Base-by-base conservation (phyloP, 2,113 vertebrate genomes). In the Lucifuga dentata region DNA sequence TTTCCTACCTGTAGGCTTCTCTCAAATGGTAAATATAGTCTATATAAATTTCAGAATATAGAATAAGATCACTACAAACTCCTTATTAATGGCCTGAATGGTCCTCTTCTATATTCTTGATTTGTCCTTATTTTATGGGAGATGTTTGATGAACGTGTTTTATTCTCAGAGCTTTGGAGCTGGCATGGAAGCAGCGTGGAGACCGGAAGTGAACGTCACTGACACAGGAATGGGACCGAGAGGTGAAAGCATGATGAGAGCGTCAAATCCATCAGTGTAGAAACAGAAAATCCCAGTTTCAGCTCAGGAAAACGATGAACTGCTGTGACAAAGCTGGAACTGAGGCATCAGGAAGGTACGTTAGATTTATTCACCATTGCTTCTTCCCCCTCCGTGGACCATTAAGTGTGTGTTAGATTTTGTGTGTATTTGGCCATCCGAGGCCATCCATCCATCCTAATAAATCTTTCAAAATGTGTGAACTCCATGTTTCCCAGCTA, bases 121-220 rank as follows among this genome's bases (percentile, higher is more conserved):
- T 29, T 29, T 29, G 7, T 6, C 7, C 7, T 29, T 29, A 5
- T 29, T 29, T 29, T 11, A 21, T 20, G n/a, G 5, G 29, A 6
- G 19, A 21, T 6, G 19, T 53, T 9, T 73, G 50, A 48, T 29
- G 26, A 29, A 29, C 26, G 26, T 29, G 3, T 5, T n/a, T 29
- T 29, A 5, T 29, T 3, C 26, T 29, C 26, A 7, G 26, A 29
- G 26, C 26, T 29, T 7, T 29, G 26, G 39, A 12, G 63, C 38
- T 23, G 59, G 38, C 72, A 75, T 44, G 50, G 26, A 29, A 29
- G 26, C 26, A 7, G 26, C 26, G 3, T 29, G 55, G 65, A 83
- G 66, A 90, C 92, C 77, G 92, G 92, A 93, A 93, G 92, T 91
- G 65, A 79, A 88, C 86, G 86, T 91, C 85, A 81, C 49, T 58